Evolutionary conservation across 2,113 vertebrate species (phyloP).

Genomic region (Ia io): DNA sequence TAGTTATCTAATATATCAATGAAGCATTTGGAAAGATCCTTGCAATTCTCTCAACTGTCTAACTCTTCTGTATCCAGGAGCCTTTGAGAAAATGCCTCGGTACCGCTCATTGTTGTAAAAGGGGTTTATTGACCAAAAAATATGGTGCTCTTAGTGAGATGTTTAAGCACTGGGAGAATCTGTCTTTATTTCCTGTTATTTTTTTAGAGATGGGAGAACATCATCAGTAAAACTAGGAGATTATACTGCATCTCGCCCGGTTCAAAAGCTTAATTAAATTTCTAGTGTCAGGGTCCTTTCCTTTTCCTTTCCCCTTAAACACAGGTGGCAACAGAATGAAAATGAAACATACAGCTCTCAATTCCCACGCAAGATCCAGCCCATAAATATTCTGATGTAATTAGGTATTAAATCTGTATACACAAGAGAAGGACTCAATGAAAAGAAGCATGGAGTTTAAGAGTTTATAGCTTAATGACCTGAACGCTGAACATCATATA

Average conservation of each 20-base stretch:
- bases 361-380: background rate
- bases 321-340: background rate
- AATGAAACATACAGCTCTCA: background rate
- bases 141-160: background rate
- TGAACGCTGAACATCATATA: background rate
- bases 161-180: background rate
- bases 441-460: background rate
- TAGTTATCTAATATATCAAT: background rate
- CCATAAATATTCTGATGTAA: background rate
- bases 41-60: background rate
- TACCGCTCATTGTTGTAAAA: background rate
- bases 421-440: background rate
- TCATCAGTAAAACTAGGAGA: background rate
- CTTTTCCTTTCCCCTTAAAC: background rate
- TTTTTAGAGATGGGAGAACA: background rate
- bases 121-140: background rate
- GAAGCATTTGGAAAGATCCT: background rate
- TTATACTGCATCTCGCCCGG: background rate
- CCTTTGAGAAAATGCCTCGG: background rate
- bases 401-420: background rate
- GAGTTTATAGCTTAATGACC: background rate
- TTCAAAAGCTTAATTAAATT: background rate
- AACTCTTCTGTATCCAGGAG: background rate
- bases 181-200: background rate
- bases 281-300: background rate